These are phyloP conservation scores for Dromaius novaehollandiae DNA, from an alignment of 2,113 vertebrate genomes.

Conservation along the genomic window DNA sequence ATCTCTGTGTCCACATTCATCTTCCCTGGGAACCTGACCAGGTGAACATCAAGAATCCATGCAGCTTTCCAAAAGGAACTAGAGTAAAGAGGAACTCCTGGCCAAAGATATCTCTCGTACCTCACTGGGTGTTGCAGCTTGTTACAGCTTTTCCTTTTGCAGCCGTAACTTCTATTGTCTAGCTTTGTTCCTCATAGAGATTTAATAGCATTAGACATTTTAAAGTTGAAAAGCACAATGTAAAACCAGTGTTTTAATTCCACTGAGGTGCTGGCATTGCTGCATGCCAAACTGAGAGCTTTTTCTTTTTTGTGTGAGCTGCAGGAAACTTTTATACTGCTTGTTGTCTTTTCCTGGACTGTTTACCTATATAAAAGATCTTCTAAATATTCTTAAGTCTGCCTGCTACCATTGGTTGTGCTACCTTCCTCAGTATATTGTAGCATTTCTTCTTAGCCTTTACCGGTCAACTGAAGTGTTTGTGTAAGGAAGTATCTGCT, in stretches of 20 bases:
- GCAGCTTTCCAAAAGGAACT: background rate
- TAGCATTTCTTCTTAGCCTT: background rate
- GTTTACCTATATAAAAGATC: background rate
- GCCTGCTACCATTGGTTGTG: background rate
- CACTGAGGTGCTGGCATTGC: background rate
- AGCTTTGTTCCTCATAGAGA: background rate
- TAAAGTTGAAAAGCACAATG: background rate
- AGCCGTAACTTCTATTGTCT: too few species aligned
- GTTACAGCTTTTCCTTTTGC: too few species aligned
- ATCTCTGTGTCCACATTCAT: background rate
- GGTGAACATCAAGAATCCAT: background rate
- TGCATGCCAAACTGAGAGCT: background rate
- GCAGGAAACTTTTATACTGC: background rate
- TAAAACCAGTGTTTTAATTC: background rate
- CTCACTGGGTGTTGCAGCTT: background rate
- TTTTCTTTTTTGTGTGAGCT: constrained; percentile 17
- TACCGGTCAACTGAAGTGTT: background rate
- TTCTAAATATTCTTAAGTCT: background rate
- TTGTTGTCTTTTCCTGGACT: constrained; percentile 16
- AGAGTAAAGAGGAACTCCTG: background rate
- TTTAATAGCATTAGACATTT: background rate
- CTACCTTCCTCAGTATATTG: background rate
- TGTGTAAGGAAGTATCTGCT: background rate
- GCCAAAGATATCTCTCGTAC: background rate
- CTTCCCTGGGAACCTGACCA: background rate